Base-by-base conservation (phyloP, 2,113 vertebrate genomes). In the Macaca nemestrina region DNA sequence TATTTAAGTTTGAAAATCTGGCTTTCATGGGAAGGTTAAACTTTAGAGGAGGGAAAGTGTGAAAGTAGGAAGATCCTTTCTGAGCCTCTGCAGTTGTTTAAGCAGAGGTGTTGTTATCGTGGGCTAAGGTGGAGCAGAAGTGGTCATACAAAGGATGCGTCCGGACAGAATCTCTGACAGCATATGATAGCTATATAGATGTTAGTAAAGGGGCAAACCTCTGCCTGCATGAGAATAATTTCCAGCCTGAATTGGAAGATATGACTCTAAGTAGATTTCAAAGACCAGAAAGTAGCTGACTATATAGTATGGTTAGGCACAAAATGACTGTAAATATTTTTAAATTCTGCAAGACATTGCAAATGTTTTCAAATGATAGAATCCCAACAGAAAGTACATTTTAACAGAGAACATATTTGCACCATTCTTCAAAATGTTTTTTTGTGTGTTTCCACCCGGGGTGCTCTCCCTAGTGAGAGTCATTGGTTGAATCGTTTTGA, bases 401-500 rank as follows among this genome's bases (percentile, higher is more conserved):
- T 97, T 85, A 92, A 87, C 82, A 92, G 38, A 95, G 84, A 93
- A 75, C 6, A 35, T 87, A 59, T 90, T 87, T 96, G 48, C 61
- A 91, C 92, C 73, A 83, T 91, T 48, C 73, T 96, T 97, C 79
- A 92, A 94, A 94, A 89, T 80, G 82, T 91, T 93, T 88, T 89
- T 80, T 5, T 64, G 25, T 4, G 3, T 4, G 3, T 95, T 93
- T 95, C 57, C 8, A 93, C 92, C 50, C 9, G 9, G 72, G n/a
- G 38, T 61, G 48, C 72, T 89, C 57, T 96, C 45, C 80, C 70
- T 67, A 90, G 89, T 84, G 83, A 94, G 70, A 97, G 88, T 70
- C 79, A 88, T 45, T 89, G 95, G 95, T 86, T 20, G 86, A 93
- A 97, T 70, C 12, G 3, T 97, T 97, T 94, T 93, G 90, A 96